Evolutionary conservation across 2,797 vertebrate species (phyloP), one percentile per base, ranked within the genome.

Genomic region (Gadopsis marmoratus): DNA sequence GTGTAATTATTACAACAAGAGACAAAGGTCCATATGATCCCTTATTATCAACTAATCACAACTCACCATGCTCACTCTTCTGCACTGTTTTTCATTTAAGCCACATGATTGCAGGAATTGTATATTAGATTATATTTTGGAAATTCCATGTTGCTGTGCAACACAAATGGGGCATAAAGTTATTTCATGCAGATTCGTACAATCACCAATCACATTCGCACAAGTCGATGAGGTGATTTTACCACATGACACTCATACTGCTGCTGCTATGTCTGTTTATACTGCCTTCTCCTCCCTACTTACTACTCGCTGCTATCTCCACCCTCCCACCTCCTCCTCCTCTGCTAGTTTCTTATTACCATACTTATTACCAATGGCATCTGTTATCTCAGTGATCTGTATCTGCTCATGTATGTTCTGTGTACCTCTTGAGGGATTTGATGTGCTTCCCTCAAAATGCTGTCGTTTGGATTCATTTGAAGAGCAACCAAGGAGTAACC

Each of bases 331-430:
- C 61, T 60, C 74, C 58, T 54, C 37, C 58, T 54, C 54, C 33
- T 51, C 43, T 43, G 23, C 73, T 43, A n/a, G 39, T 54, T 61
- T 83, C 77, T 79, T 76, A 86, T 86, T 85, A 73, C 79, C 75
- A 61, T 64, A 60, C 66, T 83, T 64, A 85, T 26, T 26, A 26
- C 26, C 47, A 75, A 70, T 68, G 72, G 75, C 84, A 86, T 86
- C 82, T 86, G 86, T 81, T 88, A 71, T 81, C 48, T 26, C 53
- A 8, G 45, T 63, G 58, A 83, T 83, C 33, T 70, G 55, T 56
- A 55, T 71, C 82, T 55, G 55, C 73, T 82, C 48, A 7, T 67
- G 69, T 75, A 68, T 71, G 51, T 65, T 29, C 55, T 33, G 50
- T 50, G 14, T 11, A 7, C 45, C 54, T 59, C 60, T 66, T 29